These are phyloP conservation scores for Apodemia hepburni DNA, from an alignment of 2,888 invertebrate genomes.

Conservation along the genomic window DNA sequence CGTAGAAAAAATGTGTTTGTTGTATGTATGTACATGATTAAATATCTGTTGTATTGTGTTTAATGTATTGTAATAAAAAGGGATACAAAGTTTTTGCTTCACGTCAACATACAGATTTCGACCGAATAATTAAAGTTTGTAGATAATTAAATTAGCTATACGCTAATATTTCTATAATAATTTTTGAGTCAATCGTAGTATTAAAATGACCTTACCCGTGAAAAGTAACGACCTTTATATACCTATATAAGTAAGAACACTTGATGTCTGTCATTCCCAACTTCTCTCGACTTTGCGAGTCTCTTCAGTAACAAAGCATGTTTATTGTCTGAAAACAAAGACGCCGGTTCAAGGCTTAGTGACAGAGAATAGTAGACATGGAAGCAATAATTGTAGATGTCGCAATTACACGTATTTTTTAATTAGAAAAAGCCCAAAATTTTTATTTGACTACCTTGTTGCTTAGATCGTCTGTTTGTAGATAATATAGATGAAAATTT, in stretches of 20 bases:
- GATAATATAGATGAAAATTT: too few relatives aligned
- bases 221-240: constrained; percentile 48
- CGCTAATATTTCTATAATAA: neutral
- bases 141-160: too few relatives aligned
- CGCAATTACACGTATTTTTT: neutral
- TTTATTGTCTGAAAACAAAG: constrained; percentile 72
- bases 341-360: constrained; percentile 55
- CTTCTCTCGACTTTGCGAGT: constrained; percentile 45
- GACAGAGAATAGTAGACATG: constrained; percentile 44
- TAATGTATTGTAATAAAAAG: too few relatives aligned
- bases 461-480: too few relatives aligned
- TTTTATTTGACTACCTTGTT: too few relatives aligned
- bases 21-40: too few relatives aligned
- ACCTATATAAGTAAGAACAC: constrained; percentile 48
- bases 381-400: constrained; percentile 22
- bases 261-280: constrained; percentile 48
- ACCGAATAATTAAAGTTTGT: too few relatives aligned
- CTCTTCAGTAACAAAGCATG: constrained; percentile 60
- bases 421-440: too few relatives aligned
- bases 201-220: constrained; percentile 38
- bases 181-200: neutral
- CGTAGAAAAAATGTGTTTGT: too few relatives aligned
- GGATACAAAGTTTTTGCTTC: too few relatives aligned
- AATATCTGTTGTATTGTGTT: too few relatives aligned
- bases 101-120: too few relatives aligned